A percentile compares a stretch with the other conserved stretches of the same genome.
phyloP scores from a whole-genome alignment of 2,797 vertebrate genomes.

The Microctenopoma stevenorrisi region DNA sequence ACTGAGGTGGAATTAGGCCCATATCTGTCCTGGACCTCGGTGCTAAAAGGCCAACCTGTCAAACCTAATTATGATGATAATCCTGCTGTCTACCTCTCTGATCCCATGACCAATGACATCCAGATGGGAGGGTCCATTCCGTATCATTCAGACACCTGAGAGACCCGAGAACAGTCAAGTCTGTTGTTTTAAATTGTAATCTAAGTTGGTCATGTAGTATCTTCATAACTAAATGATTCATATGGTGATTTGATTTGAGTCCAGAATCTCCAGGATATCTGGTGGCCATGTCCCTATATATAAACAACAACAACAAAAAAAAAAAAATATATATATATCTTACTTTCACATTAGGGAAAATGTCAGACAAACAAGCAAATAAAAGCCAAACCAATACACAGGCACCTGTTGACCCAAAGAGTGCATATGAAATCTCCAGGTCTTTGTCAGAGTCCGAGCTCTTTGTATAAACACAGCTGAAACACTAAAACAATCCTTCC shows the following conservation, averaged over 20 bases:
- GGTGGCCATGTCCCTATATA: too few relatives aligned
- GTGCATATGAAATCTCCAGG: background rate
- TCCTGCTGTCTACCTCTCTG: conserved; percentile 17
- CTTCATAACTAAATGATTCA: background rate
- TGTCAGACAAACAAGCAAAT: conserved; percentile 21
- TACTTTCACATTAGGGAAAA: conserved; percentile 17
- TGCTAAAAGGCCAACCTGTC: conserved; percentile 38
- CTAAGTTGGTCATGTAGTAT: background rate
- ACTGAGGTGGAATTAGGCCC: conserved; percentile 54
- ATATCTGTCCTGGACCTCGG: conserved; percentile 31
- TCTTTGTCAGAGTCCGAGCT: conserved; percentile 24
- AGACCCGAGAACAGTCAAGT: conserved; percentile 30
- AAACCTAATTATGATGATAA: conserved; percentile 30
- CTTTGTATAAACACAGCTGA: conserved; percentile 70
- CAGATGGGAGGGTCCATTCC: conserved; percentile 56
- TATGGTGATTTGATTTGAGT: background rate
- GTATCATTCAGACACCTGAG: conserved; percentile 28
- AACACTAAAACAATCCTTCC: conserved; percentile 71
- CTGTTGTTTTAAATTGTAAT: background rate
- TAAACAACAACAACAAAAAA: too few relatives aligned
- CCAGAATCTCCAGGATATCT: background rate
- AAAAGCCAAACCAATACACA: conserved; percentile 16
- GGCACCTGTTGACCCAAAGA: conserved; percentile 51
- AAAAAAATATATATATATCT: too few relatives aligned
- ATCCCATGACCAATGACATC: conserved; percentile 58